A percentile compares a stretch with the other conserved stretches of the same genome.
These are phyloP conservation scores for Garra rufa DNA, from an alignment of 2,113 vertebrate species.

Conservation along the genomic window DNA sequence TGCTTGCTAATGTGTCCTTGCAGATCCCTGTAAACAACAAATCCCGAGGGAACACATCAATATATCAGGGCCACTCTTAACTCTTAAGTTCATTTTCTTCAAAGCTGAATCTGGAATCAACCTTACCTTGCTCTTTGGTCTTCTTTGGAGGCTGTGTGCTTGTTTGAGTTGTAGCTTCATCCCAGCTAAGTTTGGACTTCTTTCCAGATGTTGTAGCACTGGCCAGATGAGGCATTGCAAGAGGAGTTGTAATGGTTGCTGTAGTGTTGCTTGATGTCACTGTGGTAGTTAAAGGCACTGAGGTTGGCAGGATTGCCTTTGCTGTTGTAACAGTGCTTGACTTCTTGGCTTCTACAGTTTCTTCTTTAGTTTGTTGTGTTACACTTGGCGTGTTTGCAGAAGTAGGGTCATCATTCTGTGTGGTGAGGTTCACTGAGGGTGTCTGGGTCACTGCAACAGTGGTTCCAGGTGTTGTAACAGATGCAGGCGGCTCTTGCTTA, in stretches of 20 bases:
- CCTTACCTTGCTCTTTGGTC: constrained; percentile 62
- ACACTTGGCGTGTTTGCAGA: neutral
- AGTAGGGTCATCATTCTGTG: constrained; percentile 12
- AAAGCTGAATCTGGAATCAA: neutral
- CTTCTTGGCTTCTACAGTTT: neutral
- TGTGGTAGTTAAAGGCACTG: constrained; percentile 27
- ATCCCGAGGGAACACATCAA: neutral
- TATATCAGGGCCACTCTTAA: neutral
- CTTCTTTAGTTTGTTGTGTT: constrained; percentile 1
- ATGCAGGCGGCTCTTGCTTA: constrained; percentile 66
- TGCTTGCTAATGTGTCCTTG: constrained; percentile 93
- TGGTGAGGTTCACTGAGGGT: neutral
- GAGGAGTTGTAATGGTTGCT: constrained; percentile 15
- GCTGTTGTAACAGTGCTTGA: neutral
- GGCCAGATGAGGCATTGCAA: constrained; percentile 12
- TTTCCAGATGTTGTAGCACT: neutral
- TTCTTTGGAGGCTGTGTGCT: constrained; percentile 62
- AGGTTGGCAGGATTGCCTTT: neutral
- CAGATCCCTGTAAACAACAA: constrained; percentile 79
- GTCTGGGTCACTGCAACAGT: constrained; percentile 33
- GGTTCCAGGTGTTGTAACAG: neutral
- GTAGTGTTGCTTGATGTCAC: constrained; percentile 19
- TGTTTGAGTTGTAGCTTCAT: constrained; percentile 66
- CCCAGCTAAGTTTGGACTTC: constrained; percentile 67
- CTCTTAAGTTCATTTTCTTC: neutral